phyloP scores from a whole-genome alignment of 1,140 invertebrate species.

The Hycleus phaleratus region DNA sequence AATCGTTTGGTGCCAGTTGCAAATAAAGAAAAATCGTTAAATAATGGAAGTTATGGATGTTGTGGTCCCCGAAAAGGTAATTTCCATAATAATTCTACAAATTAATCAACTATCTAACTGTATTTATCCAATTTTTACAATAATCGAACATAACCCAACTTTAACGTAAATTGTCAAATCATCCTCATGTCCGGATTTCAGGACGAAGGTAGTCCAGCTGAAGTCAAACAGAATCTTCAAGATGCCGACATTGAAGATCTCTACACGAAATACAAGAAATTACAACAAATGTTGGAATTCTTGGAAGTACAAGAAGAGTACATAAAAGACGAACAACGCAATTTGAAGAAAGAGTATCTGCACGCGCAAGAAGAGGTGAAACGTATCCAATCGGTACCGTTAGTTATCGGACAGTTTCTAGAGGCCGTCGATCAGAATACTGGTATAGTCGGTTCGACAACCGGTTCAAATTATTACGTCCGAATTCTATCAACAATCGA shows the following conservation, averaged over 20 bases:
- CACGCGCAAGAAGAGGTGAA: constrained; percentile 93
- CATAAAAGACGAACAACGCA: constrained; percentile 89
- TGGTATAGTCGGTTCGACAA: constrained; percentile 65
- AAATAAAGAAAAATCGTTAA: constrained; percentile 7
- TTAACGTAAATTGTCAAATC: background rate
- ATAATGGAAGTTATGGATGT: constrained; percentile 66
- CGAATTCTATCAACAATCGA: constrained; percentile 84
- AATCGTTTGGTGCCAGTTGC: background rate
- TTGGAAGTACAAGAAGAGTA: constrained; percentile 89
- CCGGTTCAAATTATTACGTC: constrained; percentile 89
- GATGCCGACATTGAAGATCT: constrained; percentile 83
- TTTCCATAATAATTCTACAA: constrained; percentile 6
- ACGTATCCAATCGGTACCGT: constrained; percentile 84
- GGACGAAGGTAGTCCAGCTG: constrained; percentile 53
- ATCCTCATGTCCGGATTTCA: constrained; percentile 30
- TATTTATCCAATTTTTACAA: constrained; percentile 1
- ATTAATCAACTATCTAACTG: background rate
- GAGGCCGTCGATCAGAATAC: constrained; percentile 92
- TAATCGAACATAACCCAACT: background rate
- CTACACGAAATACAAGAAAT: constrained; percentile 94
- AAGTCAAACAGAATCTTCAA: constrained; percentile 54
- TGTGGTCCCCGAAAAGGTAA: constrained; percentile 61
- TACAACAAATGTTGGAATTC: constrained; percentile 84
- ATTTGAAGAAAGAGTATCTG: constrained; percentile 86
- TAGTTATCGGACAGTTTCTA: constrained; percentile 89